Evolutionary conservation across 92 coral and sea anemone species (phyloP).

Genomic region (Umimayanthus kanabou): DNA sequence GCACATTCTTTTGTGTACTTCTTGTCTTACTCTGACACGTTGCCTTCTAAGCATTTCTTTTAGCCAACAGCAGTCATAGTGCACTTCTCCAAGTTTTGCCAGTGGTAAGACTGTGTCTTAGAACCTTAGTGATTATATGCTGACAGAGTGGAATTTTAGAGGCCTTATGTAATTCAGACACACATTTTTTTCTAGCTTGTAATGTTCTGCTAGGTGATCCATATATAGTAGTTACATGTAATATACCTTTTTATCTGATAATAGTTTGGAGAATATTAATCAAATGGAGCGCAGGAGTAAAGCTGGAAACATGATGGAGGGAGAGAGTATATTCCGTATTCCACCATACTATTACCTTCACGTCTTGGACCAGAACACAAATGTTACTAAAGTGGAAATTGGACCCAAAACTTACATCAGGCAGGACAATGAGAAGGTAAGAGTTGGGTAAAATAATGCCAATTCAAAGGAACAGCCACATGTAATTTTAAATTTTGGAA

Average conservation of each 20-base stretch:
- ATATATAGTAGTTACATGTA: no score
- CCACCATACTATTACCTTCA: conserved; percentile 97
- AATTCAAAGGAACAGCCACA: neutral
- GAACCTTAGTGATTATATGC: no score
- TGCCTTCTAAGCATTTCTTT: no score
- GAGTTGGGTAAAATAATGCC: neutral
- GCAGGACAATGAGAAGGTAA: conserved; percentile 98
- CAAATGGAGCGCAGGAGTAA: conserved; percentile 41
- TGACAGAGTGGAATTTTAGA: no score
- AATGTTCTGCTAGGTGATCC: no score
- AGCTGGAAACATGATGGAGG: conserved; percentile 58
- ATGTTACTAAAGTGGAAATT: conserved; percentile 95
- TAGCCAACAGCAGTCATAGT: no score
- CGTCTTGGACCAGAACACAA: conserved; percentile 96
- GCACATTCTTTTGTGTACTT: no score
- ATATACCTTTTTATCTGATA: neutral
- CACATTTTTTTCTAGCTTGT: no score
- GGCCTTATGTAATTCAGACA: no score
- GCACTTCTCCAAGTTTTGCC: no score
- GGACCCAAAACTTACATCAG: conserved; percentile 98
- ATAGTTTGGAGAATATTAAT: neutral
- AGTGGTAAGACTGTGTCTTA: no score
- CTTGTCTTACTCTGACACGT: no score
- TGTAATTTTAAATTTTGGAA: neutral
- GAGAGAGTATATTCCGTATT: conserved; percentile 93